These are phyloP conservation scores for Carpatolechia fugitivella DNA, from an alignment of 2,888 invertebrate species.

Conservation along the genomic window DNA sequence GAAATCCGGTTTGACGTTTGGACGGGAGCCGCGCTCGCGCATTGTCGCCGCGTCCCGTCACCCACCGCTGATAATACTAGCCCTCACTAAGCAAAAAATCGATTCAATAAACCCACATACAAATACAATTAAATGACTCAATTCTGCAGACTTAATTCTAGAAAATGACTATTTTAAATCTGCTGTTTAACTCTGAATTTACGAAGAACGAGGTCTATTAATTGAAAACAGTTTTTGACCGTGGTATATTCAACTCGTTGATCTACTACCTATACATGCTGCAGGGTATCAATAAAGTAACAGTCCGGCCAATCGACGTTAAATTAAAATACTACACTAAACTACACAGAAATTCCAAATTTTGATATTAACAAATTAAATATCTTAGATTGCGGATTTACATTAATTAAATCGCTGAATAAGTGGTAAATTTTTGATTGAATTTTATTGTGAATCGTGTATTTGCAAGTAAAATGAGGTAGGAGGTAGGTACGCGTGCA, in stretches of 20 bases:
- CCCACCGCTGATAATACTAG: neutral
- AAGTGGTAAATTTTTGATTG: conserved; percentile 2
- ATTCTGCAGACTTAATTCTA: neutral
- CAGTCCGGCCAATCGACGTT: too few species aligned
- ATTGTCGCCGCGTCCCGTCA: conserved; percentile 36
- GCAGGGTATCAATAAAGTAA: too few species aligned
- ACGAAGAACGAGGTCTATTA: too few species aligned
- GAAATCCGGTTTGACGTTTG: conserved; percentile 76
- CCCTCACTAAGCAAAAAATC: neutral
- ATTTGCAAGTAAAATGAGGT: conserved; percentile 10
- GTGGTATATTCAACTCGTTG: too few species aligned
- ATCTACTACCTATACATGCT: too few species aligned
- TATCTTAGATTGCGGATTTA: neutral
- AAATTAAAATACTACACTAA: too few species aligned
- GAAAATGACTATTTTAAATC: too few species aligned
- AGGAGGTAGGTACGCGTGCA: conserved; percentile 10
- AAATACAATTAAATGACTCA: neutral
- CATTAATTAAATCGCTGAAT: neutral
- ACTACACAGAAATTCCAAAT: too few species aligned
- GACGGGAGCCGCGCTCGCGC: conserved; percentile 41
- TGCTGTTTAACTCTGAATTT: too few species aligned
- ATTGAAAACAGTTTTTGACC: too few species aligned
- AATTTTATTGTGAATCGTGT: neutral
- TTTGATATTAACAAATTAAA: neutral
- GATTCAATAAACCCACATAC: neutral